These are phyloP conservation scores for Chelmon rostratus DNA, from an alignment of 2,797 vertebrate species.

Conservation along the genomic window DNA sequence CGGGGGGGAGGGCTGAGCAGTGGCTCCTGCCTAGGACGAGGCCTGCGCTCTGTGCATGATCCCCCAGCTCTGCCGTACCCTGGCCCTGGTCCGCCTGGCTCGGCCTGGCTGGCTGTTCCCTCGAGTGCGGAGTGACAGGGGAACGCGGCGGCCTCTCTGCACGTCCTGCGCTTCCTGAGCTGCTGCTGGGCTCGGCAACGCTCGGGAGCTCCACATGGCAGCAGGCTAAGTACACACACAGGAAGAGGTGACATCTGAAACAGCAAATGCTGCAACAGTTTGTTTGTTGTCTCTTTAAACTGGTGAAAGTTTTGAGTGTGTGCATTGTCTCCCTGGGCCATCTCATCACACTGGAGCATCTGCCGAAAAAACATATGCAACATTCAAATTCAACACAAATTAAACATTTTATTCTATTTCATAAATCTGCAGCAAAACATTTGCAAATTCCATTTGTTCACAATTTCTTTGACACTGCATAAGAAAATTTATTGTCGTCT, in stretches of 20 bases:
- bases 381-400: neutral
- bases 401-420: neutral
- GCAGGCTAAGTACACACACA: slow-evolving; percentile 76
- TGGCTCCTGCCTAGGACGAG: slow-evolving; percentile 28
- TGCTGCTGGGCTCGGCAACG: slow-evolving; percentile 61
- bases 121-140: slow-evolving; percentile 74
- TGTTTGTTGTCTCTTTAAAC: slow-evolving; percentile 58
- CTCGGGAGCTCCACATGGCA: slow-evolving; percentile 69
- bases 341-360: slow-evolving; percentile 17
- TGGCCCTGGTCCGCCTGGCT: slow-evolving; percentile 39
- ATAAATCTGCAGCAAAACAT: neutral
- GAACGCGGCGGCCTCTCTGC: slow-evolving; percentile 59
- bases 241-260: slow-evolving; percentile 79
- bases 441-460: neutral
- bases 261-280: slow-evolving; percentile 67
- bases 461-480: neutral
- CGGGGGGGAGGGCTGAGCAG: neutral
- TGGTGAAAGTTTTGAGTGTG: slow-evolving; percentile 42
- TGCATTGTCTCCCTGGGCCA: neutral
- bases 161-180: slow-evolving; percentile 73
- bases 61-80: slow-evolving; percentile 4
- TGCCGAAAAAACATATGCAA: slow-evolving; percentile 6
- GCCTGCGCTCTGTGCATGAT: slow-evolving; percentile 40
- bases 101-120: slow-evolving; percentile 56
- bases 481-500: neutral